Evolutionary conservation across 2,797 vertebrate genomes (phyloP).

Genomic region (Steatocranus sp.): DNA sequence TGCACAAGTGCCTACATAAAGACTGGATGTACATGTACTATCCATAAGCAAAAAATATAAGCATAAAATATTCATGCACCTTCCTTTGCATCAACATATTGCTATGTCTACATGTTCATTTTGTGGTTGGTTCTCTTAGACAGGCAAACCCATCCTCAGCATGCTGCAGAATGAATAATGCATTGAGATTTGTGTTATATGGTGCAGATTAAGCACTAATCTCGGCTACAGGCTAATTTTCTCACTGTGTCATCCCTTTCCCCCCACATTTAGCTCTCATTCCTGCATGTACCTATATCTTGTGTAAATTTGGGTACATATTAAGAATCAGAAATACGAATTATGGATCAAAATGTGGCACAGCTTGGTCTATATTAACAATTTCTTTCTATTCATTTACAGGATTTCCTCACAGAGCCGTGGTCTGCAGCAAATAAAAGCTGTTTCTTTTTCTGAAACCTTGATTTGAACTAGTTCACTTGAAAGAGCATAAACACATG

Average conservation of each 20-base stretch:
- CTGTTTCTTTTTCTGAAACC: not conserved
- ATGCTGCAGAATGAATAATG: constrained; percentile 40
- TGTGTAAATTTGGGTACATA: not conserved
- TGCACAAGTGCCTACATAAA: not conserved
- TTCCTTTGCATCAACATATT: not conserved
- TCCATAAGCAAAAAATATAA: not conserved
- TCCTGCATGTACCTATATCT: not conserved
- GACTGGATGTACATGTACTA: not conserved
- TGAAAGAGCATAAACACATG: not conserved
- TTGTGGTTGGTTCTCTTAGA: constrained; percentile 10
- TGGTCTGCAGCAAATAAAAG: not conserved
- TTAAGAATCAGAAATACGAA: not conserved
- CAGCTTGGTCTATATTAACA: not conserved
- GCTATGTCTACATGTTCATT: not conserved
- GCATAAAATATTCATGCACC: not conserved
- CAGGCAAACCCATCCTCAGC: not conserved
- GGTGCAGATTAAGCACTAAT: constrained; percentile 40
- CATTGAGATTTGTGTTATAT: constrained; percentile 24
- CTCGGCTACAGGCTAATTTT: constrained; percentile 10
- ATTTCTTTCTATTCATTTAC: not conserved
- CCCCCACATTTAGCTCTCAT: not conserved
- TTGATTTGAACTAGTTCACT: not conserved
- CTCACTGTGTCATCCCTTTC: not conserved
- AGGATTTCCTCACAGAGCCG: not conserved
- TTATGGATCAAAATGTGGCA: not conserved